phyloP scores from a whole-genome alignment of 2,797 vertebrate genomes.

The Clarias laeviceps region DNA sequence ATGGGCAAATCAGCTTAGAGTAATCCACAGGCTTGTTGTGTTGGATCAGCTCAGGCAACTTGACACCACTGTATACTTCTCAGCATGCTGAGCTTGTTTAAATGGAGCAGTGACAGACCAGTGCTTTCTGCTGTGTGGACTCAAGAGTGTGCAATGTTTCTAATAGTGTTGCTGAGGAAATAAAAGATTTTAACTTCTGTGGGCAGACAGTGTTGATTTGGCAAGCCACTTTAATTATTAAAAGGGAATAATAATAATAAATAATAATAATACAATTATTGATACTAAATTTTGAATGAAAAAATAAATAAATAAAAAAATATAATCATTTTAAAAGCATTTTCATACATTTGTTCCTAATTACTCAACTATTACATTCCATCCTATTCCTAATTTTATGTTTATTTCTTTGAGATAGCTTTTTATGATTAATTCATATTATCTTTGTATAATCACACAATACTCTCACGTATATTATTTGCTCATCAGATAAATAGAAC shows the following conservation, averaged over 20 bases:
- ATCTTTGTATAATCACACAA: background rate
- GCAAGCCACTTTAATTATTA: background rate
- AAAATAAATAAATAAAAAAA: no score
- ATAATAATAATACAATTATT: no score
- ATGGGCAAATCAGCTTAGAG: conserved; percentile 77
- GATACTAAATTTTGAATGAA: no score
- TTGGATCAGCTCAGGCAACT: conserved; percentile 69
- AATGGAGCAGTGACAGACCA: conserved; percentile 59
- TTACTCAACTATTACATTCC: no score
- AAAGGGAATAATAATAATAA: no score
- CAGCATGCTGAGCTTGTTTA: conserved; percentile 75
- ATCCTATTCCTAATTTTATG: no score
- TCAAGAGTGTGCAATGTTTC: conserved; percentile 28
- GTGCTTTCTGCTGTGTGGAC: conserved; percentile 41
- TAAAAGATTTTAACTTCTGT: conserved; percentile 23
- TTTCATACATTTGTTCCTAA: no score
- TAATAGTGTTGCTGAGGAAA: conserved; percentile 11
- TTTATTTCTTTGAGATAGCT: no score
- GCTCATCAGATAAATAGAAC: background rate
- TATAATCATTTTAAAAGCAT: no score
- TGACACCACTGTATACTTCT: conserved; percentile 76
- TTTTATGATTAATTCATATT: background rate
- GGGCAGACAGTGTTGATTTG: conserved; percentile 23
- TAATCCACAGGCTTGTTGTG: conserved; percentile 73
- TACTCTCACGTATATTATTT: background rate